Evolutionary conservation across 92 coral and sea anemone species (phyloP).

Genomic region (Actinernus sp.): DNA sequence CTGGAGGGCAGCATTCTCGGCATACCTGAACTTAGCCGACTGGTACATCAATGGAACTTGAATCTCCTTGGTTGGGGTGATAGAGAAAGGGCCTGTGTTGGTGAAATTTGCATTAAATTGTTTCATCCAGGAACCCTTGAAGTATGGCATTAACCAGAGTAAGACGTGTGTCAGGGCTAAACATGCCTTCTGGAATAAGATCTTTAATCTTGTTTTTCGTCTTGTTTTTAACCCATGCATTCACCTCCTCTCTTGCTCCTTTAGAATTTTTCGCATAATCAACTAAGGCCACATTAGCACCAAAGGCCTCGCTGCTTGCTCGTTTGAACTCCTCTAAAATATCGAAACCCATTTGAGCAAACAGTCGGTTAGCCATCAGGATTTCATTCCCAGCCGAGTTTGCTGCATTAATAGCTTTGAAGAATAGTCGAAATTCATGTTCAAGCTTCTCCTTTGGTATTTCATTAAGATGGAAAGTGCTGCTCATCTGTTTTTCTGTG

Average conservation of each 20-base stretch:
- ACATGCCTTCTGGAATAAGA: slow-evolving; percentile 75
- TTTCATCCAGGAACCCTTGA: slow-evolving; percentile 86
- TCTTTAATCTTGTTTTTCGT: slow-evolving; percentile 81
- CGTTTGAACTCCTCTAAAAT: slow-evolving; percentile 53
- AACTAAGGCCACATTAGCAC: slow-evolving; percentile 74
- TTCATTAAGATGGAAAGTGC: slow-evolving; percentile 50
- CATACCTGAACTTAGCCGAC: slow-evolving; percentile 50
- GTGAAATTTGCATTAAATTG: slow-evolving; percentile 53
- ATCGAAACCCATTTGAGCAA: slow-evolving; percentile 75
- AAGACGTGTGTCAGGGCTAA: slow-evolving; percentile 61
- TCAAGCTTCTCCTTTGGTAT: slow-evolving; percentile 39
- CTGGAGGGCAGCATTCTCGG: slow-evolving; percentile 32
- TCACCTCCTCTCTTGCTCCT: slow-evolving; percentile 73
- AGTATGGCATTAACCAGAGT: slow-evolving; percentile 89
- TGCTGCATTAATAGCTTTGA: slow-evolving; percentile 34
- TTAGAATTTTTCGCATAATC: slow-evolving; percentile 60
- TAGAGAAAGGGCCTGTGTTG: slow-evolving; percentile 34
- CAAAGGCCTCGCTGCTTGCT: slow-evolving; percentile 52
- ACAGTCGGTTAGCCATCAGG: slow-evolving; percentile 78
- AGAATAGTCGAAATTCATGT: slow-evolving; percentile 64
- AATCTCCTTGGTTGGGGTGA: slow-evolving; percentile 37
- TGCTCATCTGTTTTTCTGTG: slow-evolving; percentile 73
- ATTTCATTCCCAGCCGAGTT: slow-evolving; percentile 65
- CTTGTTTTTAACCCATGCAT: slow-evolving; percentile 82
- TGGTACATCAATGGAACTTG: slow-evolving; percentile 73